phyloP scores from a whole-genome alignment of 2,888 invertebrate genomes.

The Melanargia galathea region DNA sequence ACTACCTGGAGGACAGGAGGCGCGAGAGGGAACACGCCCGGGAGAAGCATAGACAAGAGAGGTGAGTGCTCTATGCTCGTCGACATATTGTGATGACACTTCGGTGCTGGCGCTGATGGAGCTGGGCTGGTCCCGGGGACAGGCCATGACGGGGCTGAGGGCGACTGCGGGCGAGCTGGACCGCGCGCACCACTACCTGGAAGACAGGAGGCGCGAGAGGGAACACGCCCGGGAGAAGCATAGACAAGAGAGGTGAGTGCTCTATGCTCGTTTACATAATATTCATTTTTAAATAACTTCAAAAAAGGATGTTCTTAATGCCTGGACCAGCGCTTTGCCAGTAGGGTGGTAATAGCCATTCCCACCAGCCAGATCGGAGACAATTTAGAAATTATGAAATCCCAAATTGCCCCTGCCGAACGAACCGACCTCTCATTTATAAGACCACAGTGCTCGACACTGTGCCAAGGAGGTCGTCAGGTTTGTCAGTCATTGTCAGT shows the following conservation, averaged over 20 bases:
- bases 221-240: conserved; percentile 43
- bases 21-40: conserved; percentile 65
- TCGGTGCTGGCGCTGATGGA: conserved; percentile 60
- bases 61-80: background rate
- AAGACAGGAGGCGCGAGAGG: conserved; percentile 77
- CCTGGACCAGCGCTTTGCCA: too few species aligned
- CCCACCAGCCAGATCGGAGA: too few species aligned
- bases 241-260: conserved; percentile 6
- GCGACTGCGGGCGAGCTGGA: conserved; percentile 72
- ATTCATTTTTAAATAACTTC: too few species aligned
- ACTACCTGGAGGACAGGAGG: conserved; percentile 83
- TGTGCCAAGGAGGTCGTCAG: too few species aligned
- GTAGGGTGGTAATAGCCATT: too few species aligned
- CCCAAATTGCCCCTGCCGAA: too few species aligned
- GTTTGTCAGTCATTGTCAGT: background rate
- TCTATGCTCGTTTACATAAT: background rate
- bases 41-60: conserved; percentile 23
- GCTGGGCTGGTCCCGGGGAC: conserved; percentile 85
- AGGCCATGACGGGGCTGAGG: conserved; percentile 86
- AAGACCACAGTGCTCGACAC: too few species aligned
- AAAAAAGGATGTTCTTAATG: too few species aligned
- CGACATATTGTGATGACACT: conserved; percentile 49
- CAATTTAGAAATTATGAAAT: too few species aligned
- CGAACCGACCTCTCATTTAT: too few species aligned
- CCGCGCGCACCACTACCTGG: conserved; percentile 85